Conservation (phyloP, 2,888 invertebrate species). For the Amphipyra tragopoginis region DNA sequence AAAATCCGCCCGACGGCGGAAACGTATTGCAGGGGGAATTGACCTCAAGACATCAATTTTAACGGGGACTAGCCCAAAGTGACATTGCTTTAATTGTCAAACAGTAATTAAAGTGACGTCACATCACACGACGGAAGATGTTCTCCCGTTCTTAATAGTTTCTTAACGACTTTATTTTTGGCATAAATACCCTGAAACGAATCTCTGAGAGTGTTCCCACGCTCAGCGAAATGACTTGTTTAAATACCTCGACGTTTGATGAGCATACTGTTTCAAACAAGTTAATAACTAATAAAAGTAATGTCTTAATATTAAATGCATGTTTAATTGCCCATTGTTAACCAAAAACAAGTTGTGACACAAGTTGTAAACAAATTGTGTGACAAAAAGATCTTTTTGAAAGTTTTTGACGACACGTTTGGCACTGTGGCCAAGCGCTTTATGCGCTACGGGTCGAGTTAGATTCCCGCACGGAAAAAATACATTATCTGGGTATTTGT, state of each 20-base stretch:
- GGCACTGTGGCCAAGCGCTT: no score
- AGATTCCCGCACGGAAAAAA: no score
- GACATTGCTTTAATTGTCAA: not conserved
- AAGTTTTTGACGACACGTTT: no score
- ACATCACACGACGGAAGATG: not conserved
- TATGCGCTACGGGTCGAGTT: no score
- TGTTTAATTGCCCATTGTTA: constrained; percentile 38
- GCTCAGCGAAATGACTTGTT: constrained; percentile 31
- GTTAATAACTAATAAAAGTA: constrained; percentile 45
- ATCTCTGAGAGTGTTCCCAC: constrained; percentile 37
- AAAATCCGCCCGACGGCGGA: no score
- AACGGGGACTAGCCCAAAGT: not conserved
- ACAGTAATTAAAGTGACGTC: constrained; percentile 22
- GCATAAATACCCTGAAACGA: constrained; percentile 27
- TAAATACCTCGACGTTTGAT: constrained; percentile 23
- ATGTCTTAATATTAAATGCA: constrained; percentile 41
- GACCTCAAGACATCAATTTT: no score
- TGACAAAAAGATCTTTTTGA: no score
- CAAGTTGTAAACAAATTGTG: no score
- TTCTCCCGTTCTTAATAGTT: constrained; percentile 25
- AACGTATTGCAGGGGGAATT: no score
- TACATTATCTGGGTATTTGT: no score
- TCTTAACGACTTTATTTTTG: constrained; percentile 39
- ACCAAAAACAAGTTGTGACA: no score
- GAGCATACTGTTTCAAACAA: constrained; percentile 13